These are phyloP conservation scores for Enteromius radiatus DNA, from an alignment of 2,797 vertebrate genomes.

Conservation along the genomic window DNA sequence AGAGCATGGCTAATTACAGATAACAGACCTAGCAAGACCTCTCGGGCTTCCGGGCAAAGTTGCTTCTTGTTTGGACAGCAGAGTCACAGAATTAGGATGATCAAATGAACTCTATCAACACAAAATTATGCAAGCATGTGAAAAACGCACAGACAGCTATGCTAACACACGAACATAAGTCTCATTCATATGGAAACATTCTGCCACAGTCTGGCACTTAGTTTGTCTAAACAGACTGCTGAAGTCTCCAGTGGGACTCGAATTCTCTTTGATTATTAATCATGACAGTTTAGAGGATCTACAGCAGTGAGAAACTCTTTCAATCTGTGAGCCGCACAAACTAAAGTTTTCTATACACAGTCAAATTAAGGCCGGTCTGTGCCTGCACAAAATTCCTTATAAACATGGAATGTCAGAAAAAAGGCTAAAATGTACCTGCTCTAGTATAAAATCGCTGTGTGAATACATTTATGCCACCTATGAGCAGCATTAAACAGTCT, in stretches of 20 bases:
- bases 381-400: not conserved
- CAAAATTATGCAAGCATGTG: not conserved
- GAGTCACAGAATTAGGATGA: slow-evolving; percentile 35
- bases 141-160: slow-evolving; percentile 2
- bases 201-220: not conserved
- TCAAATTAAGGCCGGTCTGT: not conserved
- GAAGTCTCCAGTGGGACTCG: not conserved
- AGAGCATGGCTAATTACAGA: slow-evolving; percentile 49
- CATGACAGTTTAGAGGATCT: not conserved
- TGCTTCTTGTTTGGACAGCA: slow-evolving; percentile 25
- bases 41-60: not conserved
- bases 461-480: not conserved
- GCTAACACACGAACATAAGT: not conserved
- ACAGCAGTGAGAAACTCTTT: not conserved
- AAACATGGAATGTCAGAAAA: not conserved
- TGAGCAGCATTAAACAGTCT: no score
- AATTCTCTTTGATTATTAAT: not conserved
- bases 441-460: not conserved
- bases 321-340: not conserved
- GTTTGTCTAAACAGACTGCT: not conserved
- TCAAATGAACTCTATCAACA: slow-evolving; percentile 24
- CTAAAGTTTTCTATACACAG: not conserved
- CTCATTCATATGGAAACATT: not conserved
- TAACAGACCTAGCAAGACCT: slow-evolving; percentile 25
- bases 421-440: not conserved